These are phyloP conservation scores for Coendou prehensilis DNA, from an alignment of 2,797 vertebrate species.

Conservation along the genomic window DNA sequence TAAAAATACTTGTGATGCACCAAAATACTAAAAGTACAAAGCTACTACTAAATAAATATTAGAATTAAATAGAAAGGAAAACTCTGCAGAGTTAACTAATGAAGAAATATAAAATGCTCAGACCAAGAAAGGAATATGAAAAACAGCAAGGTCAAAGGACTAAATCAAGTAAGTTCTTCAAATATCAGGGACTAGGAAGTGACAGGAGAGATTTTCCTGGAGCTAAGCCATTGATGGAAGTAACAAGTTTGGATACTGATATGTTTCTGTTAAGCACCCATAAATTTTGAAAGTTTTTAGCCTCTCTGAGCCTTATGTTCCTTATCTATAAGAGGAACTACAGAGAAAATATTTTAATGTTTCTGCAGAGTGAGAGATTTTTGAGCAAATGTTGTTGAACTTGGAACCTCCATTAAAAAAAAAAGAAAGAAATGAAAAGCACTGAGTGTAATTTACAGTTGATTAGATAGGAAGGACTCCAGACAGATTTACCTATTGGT, in stretches of 20 bases:
- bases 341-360: neutral
- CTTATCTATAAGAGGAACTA: neutral
- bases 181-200: neutral
- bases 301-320: neutral
- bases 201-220: constrained; percentile 4
- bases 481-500: neutral
- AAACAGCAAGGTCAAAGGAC: neutral
- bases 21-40: constrained; percentile 46
- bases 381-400: constrained; percentile 28
- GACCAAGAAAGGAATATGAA: neutral
- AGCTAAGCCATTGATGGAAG: neutral
- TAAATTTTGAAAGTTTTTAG: neutral
- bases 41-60: constrained; percentile 25
- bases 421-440: neutral
- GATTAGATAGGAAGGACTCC: neutral
- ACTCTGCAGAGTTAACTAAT: constrained; percentile 28
- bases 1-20: neutral
- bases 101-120: constrained; percentile 32
- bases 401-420: neutral
- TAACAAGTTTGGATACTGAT: neutral
- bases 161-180: neutral
- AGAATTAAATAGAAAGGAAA: constrained; percentile 31
- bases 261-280: neutral
- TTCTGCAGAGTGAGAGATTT: neutral
- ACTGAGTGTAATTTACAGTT: neutral